Conservation (phyloP, 2,113 vertebrate species). For the Cyprinodon brontotheroides region DNA sequence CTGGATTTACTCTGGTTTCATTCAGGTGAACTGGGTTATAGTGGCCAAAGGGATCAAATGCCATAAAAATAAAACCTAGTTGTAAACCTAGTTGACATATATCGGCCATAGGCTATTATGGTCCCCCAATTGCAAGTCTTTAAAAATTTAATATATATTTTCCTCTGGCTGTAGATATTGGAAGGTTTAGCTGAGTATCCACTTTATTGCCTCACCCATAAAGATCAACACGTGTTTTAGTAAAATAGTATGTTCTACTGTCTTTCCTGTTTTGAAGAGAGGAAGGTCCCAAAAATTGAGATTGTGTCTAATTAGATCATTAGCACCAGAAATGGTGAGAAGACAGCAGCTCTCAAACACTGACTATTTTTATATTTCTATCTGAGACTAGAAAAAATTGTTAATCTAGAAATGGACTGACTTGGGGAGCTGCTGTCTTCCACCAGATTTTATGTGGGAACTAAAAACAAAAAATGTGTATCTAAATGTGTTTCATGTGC, state of each 20-base stretch:
- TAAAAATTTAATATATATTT: too few relatives aligned
- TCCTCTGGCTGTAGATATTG: too few relatives aligned
- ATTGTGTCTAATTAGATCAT: not conserved
- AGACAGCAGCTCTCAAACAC: not conserved
- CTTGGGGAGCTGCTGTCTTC: not conserved
- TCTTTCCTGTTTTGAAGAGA: not conserved
- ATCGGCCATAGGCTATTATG: too few relatives aligned
- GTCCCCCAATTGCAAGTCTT: too few relatives aligned
- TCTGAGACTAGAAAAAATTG: not conserved
- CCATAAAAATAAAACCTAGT: too few relatives aligned
- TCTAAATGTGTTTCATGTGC: conserved; percentile 37
- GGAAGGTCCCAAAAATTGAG: not conserved
- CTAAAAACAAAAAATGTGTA: conserved; percentile 8
- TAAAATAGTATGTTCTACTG: not conserved
- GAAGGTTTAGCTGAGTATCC: not conserved
- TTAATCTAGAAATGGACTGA: conserved; percentile 5
- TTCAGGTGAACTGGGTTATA: not conserved
- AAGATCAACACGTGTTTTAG: not conserved
- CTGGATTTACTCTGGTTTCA: conserved; percentile 45
- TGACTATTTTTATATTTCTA: not conserved
- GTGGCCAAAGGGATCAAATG: not conserved
- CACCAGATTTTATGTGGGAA: not conserved
- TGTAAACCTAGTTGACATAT: too few relatives aligned
- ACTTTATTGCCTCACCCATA: not conserved
- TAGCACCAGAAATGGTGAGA: not conserved